phyloP scores from a whole-genome alignment of 2,797 vertebrate species.

The Clarias pachynema region DNA sequence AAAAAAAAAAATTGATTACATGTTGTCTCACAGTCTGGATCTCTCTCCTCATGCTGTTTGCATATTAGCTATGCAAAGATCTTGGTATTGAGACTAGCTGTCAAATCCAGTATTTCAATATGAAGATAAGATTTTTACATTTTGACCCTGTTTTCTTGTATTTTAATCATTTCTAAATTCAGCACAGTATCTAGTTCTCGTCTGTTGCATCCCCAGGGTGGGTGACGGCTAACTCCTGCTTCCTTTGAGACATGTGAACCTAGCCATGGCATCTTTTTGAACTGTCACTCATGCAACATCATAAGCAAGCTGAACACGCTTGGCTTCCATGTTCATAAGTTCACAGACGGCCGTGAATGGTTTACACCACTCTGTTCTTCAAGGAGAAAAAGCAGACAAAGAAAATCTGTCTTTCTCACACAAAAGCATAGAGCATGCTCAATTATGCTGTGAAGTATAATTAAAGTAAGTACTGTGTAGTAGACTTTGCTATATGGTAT shows the following conservation, averaged over 20 bases:
- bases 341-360: not conserved
- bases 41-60: not conserved
- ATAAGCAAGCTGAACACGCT: not conserved
- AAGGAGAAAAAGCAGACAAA: not conserved
- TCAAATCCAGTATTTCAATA: not conserved
- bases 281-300: constrained; percentile 15
- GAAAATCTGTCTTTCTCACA: constrained; percentile 7
- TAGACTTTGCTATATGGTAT: not conserved
- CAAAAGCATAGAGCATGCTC: not conserved
- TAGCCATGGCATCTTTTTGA: not conserved
- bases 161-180: not conserved
- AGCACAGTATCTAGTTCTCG: not conserved
- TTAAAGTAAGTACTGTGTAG: too few relatives aligned
- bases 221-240: not conserved
- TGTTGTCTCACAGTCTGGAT: not conserved
- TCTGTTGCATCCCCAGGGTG: not conserved
- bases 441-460: not conserved
- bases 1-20: not conserved
- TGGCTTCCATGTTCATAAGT: not conserved
- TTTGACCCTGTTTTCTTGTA: not conserved
- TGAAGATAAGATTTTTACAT: not conserved
- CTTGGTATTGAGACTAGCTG: not conserved
- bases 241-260: constrained; percentile 15
- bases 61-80: not conserved
- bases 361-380: not conserved